Conservation (phyloP, 2,113 vertebrate species). For the Dasyprocta punctata region DNA sequence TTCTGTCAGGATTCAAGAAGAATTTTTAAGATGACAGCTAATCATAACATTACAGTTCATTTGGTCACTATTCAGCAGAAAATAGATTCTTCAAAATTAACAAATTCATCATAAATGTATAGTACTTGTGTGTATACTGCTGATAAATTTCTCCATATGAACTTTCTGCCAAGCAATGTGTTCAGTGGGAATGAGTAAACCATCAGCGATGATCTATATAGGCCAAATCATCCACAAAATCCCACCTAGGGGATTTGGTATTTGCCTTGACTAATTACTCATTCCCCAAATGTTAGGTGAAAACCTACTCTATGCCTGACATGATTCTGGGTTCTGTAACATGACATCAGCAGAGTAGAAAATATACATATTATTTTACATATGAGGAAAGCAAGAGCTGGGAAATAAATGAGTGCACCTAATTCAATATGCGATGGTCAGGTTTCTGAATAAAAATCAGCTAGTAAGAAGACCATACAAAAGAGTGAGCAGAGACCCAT, state of each 20-base stretch:
- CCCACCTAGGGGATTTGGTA: background rate
- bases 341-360: background rate
- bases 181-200: background rate
- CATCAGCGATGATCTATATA: background rate
- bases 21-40: slow-evolving; percentile 42
- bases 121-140: background rate
- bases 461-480: background rate
- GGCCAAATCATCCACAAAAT: background rate
- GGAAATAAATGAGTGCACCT: background rate
- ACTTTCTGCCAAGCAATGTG: background rate
- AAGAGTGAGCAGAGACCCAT: background rate
- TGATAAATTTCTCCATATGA: background rate
- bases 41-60: background rate
- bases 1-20: background rate
- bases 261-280: slow-evolving; percentile 25
- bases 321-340: background rate
- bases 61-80: slow-evolving; percentile 1
- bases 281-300: background rate
- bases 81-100: slow-evolving; percentile 62
- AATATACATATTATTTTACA: background rate
- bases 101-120: slow-evolving; percentile 41
- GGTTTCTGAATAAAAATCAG: background rate
- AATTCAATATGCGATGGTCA: background rate
- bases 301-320: background rate
- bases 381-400: background rate